Evolutionary conservation across 1,140 invertebrate species (phyloP), one percentile per base, ranked within the genome.

Genomic region (Drosophila rhopaloa): DNA sequence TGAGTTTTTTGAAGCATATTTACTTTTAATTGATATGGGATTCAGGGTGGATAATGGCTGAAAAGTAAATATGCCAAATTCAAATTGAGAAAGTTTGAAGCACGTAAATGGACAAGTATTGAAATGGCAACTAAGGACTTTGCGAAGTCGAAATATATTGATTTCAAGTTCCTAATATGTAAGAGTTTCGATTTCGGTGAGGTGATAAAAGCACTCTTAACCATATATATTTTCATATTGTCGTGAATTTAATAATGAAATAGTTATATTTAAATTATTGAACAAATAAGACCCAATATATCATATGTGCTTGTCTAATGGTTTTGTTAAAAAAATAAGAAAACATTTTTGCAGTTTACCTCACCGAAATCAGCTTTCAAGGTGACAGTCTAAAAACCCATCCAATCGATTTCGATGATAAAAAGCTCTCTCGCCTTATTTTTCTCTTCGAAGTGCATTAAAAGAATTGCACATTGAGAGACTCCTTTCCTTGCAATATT

Each of bases 1-100:
- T 71, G 46, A 73, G 46, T 63, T 50, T 61, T 41, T 58, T 47
- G 32, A 24, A 50, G 43, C 55, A 60, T 67, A 82, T 79, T 82
- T 81, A 74, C 72, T 47, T 37, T 44, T 38, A 55, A 40, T 65
- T 11, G 62, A 55, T 56, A 47, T 38, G 43, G 50, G 8, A 35
- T 24, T 9, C 46, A 32, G 60, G 44, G 44, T n/a, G 63, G 62
- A 48, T 47, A 35, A 63, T 70, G 24, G 62, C 35, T 70, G 50
- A 24, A 68, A 40, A 24, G 40, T 38, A 55, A 38, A 70, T 68
- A 70, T 38, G 27, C 29, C 10, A 37, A 27, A 67, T 27, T 38
- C 13, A 47, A 68, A 56, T 68, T 56, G 50, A 16, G 16, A 71
- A 70, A 56, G 50, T 70, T 71, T 70, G 4, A 8, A 46, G 67